phyloP scores from a whole-genome alignment of 2,113 vertebrate species.

The Stictonetta naevosa region DNA sequence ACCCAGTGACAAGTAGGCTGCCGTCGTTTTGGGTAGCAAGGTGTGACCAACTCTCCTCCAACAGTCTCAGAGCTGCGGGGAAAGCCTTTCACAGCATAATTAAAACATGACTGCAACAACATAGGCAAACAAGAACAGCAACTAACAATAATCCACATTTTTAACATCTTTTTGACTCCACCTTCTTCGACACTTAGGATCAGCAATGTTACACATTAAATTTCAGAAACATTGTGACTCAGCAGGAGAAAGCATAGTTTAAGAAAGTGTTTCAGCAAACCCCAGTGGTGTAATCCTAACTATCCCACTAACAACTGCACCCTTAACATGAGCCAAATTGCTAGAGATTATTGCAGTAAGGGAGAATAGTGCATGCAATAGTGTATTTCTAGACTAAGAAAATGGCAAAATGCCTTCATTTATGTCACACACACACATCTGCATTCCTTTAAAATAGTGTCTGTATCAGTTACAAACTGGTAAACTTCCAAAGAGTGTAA shows the following conservation, averaged over 20 bases:
- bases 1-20: background rate
- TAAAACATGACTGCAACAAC: background rate
- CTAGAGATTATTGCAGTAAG: background rate
- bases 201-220: too few species aligned
- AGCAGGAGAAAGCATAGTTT: background rate
- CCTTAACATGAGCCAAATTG: background rate
- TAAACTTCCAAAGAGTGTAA: background rate
- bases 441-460: background rate
- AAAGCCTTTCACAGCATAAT: background rate
- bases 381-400: background rate
- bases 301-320: background rate
- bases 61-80: background rate
- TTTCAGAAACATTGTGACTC: background rate
- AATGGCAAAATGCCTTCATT: background rate
- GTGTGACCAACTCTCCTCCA: background rate
- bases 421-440: background rate
- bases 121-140: background rate
- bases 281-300: background rate
- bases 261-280: background rate
- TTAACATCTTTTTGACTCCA: background rate
- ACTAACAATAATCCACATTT: background rate
- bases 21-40: background rate
- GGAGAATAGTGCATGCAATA: background rate
- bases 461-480: background rate
- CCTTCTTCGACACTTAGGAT: background rate